These are phyloP conservation scores for Gallinago media DNA, from an alignment of 2,113 vertebrate species.

Conservation along the genomic window DNA sequence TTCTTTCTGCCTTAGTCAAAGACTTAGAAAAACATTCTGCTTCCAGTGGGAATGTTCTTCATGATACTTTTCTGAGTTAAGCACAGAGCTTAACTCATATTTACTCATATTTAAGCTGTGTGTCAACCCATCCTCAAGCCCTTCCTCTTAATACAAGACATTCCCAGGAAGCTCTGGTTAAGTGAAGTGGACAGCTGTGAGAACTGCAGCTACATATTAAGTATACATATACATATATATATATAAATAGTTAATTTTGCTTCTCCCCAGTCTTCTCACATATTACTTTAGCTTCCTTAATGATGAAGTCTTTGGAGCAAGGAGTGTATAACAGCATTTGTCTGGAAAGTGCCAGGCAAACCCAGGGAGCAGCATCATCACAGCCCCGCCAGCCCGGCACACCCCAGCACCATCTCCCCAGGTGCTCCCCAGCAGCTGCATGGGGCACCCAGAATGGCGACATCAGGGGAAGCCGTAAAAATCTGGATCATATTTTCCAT, in stretches of 20 bases:
- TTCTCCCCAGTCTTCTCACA: neutral
- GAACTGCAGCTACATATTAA: neutral
- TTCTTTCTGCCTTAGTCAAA: neutral
- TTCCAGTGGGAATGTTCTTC: neutral
- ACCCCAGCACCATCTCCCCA: neutral
- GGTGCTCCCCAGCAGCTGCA: neutral
- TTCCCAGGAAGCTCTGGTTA: neutral
- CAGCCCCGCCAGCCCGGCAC: neutral
- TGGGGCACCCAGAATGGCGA: rapidly evolving
- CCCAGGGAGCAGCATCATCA: rapidly evolving
- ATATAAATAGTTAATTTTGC: neutral
- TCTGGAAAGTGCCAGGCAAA: neutral
- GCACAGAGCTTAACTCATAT: neutral
- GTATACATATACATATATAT: neutral
- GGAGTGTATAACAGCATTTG: neutral
- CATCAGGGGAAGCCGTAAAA: neutral
- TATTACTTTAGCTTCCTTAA: neutral
- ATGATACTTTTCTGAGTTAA: neutral
- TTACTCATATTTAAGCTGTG: neutral
- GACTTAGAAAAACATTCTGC: neutral
- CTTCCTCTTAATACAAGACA: neutral
- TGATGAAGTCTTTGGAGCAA: neutral
- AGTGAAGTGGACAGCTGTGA: neutral
- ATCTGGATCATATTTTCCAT: neutral
- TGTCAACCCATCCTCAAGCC: neutral